Evolutionary conservation across 2,797 vertebrate species (phyloP), one percentile per base, ranked within the genome.

Genomic region (Falco biarmicus): DNA sequence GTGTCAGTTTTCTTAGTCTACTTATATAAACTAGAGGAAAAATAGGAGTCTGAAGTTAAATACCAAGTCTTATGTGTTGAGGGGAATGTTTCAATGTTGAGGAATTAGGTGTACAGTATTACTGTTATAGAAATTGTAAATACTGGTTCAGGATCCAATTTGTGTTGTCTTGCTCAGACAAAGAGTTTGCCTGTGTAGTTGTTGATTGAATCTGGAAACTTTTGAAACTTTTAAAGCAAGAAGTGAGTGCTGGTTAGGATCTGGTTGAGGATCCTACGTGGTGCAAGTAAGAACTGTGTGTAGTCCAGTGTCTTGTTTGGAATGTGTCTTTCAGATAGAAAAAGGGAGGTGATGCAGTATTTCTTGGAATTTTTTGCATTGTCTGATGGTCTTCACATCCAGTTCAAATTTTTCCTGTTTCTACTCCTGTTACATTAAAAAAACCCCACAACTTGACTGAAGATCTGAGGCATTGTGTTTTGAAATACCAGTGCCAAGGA

Each of bases 221-320:
- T 87, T 22, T n/a, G 17, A 39, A 39, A 39, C 39, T 64, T 87
- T 22, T n/a, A 70, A 84, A 63, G 47, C 20, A 59, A n/a, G 50
- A 47, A 39, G 15, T n/a, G 32, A 65, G 13, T 19, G 14, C 84
- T 79, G 45, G 15, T 66, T 53, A 45, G 24, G 50, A 12, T 53
- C 12, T 82, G 14, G 14, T 29, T 65, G 37, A 81, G 74, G 47
- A 64, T 91, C 25, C 45, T 79, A 2, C 7, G 2, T 26, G 4
- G 3, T 32, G 47, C 39, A 66, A 2, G 3, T 37, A 28, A 78
- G 50, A 83, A 19, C 19, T 71, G 29, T 3, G 0, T 19, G 8
- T 22, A 75, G n/a, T 16, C 37, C 10, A 10, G 3, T 68, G 47
- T 81, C 76, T 47, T 77, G 20, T 91, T 83, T 57, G 37, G 76